Conservation (phyloP, 2,888 invertebrate species). For the Leucania comma region DNA sequence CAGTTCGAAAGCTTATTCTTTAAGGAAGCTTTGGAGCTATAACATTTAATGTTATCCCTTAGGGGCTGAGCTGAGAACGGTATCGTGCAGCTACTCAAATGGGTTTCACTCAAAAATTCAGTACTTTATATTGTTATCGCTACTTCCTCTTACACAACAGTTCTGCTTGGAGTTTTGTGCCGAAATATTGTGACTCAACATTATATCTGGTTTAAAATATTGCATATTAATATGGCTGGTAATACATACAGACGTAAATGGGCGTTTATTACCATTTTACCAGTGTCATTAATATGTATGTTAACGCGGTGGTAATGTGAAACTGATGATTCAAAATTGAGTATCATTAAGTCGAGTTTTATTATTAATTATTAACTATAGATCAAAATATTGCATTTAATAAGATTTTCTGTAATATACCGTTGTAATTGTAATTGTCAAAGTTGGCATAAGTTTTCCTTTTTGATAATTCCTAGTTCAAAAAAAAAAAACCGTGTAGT, state of each 20-base stretch:
- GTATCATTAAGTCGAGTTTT: background rate
- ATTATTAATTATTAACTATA: background rate
- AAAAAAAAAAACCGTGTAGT: too few species aligned
- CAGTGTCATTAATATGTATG: conserved; percentile 9
- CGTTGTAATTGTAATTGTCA: background rate
- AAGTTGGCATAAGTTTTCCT: too few species aligned
- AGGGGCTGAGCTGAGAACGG: conserved; percentile 40
- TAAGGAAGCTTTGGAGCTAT: conserved; percentile 56
- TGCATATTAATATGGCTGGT: conserved; percentile 9
- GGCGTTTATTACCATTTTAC: conserved; percentile 1
- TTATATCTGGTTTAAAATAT: background rate
- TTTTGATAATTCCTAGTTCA: too few species aligned
- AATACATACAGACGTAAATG: background rate
- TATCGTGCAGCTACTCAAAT: conserved; percentile 53
- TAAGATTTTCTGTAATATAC: background rate
- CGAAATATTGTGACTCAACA: conserved; percentile 38
- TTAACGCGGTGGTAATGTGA: conserved; percentile 6
- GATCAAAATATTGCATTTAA: background rate
- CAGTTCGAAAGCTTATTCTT: conserved; percentile 54
- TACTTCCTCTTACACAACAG: conserved; percentile 29
- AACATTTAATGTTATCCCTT: conserved; percentile 62
- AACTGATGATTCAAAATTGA: conserved; percentile 1
- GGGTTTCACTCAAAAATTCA: conserved; percentile 56
- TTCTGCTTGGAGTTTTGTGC: conserved; percentile 21
- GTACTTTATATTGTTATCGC: conserved; percentile 54